Base-by-base conservation (phyloP, 2,888 invertebrate genomes). In the Tenthredo mesomela region DNA sequence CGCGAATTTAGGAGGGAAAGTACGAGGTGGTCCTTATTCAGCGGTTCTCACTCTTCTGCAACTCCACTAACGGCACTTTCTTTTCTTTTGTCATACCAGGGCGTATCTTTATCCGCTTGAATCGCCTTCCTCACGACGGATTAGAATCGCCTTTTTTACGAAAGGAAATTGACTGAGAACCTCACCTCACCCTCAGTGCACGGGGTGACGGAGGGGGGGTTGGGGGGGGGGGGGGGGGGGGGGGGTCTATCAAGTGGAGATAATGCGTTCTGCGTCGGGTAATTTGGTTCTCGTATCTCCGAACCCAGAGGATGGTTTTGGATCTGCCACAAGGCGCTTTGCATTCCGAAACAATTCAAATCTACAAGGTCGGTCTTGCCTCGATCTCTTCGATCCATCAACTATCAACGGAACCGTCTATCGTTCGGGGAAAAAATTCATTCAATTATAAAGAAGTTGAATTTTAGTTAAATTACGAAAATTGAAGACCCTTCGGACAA, bases 201-300 rank as follows among this genome's bases (percentile, higher is more conserved):
- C 50, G 75, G 67, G 82, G 82, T 67, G 18, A 47, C 65, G 12
- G 67, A 86, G 84, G 88, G 87, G 37, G 89, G 90, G 82, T n/a
- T n/a, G 12, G 67, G 86, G 84, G 88, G 87, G 37, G 12, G 67
- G 86, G 84, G 88, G 87, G 37, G n/a, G n/a, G n/a, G n/a, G n/a
- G 88, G 87, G 37, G 89, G 90, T 90, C 92, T 91, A 92, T 92
- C 92, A 91, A 92, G 90, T 91, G 89, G 90, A 92, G 92, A 91
- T 92, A 92, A 92, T 92, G 91, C 90, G 90, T 92, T 92, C 89
- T 90, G 91, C 90, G 90, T 90, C 92, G 92, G 92, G 92, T 92
- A 92, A 92, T 92, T 92, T 92, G 89, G 89, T 88, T 87, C 88
- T 88, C 85, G 89, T 88, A 87, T 86, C 87, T 86, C 87, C 87